Conservation (phyloP, 2,797 vertebrate species). For the Poecilia picta region DNA sequence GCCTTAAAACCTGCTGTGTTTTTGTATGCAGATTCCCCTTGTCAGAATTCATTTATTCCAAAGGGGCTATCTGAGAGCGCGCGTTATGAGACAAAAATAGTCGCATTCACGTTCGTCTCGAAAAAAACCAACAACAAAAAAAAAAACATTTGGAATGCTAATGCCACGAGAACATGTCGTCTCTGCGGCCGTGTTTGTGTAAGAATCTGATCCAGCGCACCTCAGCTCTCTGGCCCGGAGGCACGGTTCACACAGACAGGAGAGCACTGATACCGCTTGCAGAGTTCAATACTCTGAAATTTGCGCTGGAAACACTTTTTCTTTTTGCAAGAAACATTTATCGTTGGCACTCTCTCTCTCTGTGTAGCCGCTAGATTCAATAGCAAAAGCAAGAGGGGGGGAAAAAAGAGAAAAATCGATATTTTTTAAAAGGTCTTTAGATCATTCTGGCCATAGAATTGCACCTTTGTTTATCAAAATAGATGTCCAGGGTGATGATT, state of each 20-base stretch:
- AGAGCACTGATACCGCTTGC: conserved; percentile 62
- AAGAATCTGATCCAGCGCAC: conserved; percentile 69
- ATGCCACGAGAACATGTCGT: conserved; percentile 71
- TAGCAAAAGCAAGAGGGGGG: conserved; percentile 17
- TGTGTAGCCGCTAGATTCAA: conserved; percentile 53
- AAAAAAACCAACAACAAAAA: conserved; percentile 3
- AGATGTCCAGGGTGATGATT: conserved; percentile 67
- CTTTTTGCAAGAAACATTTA: conserved; percentile 54
- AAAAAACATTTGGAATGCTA: conserved; percentile 75
- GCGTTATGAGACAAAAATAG: conserved; percentile 75
- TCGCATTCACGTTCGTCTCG: conserved; percentile 70
- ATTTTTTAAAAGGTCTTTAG: conserved; percentile 58
- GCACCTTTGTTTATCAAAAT: conserved; percentile 70
- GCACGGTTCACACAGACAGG: conserved; percentile 59
- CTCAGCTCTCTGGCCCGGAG: conserved; percentile 50
- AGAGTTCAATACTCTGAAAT: conserved; percentile 62
- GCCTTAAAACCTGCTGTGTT: conserved; percentile 73
- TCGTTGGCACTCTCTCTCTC: conserved; percentile 35
- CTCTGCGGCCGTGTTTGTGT: conserved; percentile 72
- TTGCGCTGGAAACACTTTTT: conserved; percentile 54
- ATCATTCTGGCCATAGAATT: conserved; percentile 57
- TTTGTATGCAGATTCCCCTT: conserved; percentile 81
- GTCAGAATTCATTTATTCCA: conserved; percentile 80
- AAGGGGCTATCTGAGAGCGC: conserved; percentile 71
- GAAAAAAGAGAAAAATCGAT: conserved; percentile 50